Conservation (phyloP, 1,140 invertebrate genomes). For the Ostrea edulis region DNA sequence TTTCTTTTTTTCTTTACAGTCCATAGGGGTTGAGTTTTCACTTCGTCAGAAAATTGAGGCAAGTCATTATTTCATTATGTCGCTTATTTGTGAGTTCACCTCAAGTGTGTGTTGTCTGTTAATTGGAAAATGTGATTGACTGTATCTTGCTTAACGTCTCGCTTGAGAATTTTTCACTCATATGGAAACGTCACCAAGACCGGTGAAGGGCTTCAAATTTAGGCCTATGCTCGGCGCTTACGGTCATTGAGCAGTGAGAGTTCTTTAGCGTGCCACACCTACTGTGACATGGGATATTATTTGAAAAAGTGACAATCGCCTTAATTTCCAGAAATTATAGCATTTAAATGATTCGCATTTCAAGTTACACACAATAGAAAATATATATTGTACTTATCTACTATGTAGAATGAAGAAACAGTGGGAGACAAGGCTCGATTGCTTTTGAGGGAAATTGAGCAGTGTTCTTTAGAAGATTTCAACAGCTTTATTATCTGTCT, state of each 20-base stretch:
- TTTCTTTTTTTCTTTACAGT: neutral
- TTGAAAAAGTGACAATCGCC: no score
- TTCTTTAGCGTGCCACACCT: no score
- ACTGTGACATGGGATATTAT: neutral
- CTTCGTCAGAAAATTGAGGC: neutral
- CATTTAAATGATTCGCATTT: neutral
- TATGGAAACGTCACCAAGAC: no score
- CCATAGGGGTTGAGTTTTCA: neutral
- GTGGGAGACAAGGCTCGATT: constrained; percentile 17
- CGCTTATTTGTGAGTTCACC: neutral
- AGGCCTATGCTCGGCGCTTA: no score
- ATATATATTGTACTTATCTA: neutral
- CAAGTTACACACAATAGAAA: no score
- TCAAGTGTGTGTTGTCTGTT: neutral
- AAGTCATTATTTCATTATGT: neutral
- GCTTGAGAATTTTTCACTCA: no score
- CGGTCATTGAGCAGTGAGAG: no score
- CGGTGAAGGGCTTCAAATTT: no score
- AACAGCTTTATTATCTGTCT: constrained; percentile 25
- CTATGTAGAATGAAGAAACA: constrained; percentile 31
- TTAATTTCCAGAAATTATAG: no score
- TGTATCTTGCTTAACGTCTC: neutral
- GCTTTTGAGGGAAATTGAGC: constrained; percentile 1
- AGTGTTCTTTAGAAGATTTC: neutral
- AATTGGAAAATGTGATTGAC: neutral